Evolutionary conservation across 2,888 invertebrate species (phyloP).

Genomic region (Branchellion lobata): DNA sequence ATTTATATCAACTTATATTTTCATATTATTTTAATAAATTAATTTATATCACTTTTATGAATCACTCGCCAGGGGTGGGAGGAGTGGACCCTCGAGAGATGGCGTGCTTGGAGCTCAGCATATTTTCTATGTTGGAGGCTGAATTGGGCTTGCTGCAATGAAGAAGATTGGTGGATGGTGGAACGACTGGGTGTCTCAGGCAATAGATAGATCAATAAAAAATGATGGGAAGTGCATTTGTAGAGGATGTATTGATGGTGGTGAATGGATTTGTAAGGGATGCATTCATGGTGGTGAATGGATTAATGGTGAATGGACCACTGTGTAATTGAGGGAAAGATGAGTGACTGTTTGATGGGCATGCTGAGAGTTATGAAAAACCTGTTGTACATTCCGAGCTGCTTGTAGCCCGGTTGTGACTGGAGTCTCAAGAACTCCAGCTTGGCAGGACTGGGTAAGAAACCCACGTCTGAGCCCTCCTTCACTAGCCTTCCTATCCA

Average conservation of each 20-base stretch:
- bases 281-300: not conserved
- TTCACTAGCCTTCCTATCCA: slow-evolving; percentile 99
- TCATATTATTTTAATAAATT: too few relatives aligned
- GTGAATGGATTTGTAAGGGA: too few relatives aligned
- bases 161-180: slow-evolving; percentile 50
- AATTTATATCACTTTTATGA: too few relatives aligned
- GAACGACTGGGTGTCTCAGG: too few relatives aligned
- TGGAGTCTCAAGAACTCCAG: slow-evolving; percentile 74
- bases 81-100: slow-evolving; percentile 96
- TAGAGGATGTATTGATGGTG: too few relatives aligned
- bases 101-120: slow-evolving; percentile 66
- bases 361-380: too few relatives aligned
- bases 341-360: too few relatives aligned
- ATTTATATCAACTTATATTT: too few relatives aligned
- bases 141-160: slow-evolving; percentile 73
- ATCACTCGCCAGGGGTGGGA: slow-evolving; percentile 74
- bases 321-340: too few relatives aligned
- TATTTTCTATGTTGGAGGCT: slow-evolving; percentile 81
- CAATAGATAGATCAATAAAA: too few relatives aligned
- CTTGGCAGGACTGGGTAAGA: slow-evolving; percentile 99
- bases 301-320: not conserved
- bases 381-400: slow-evolving; percentile 27
- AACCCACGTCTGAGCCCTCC: slow-evolving; percentile 96
- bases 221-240: too few relatives aligned
- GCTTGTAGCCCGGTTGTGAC: slow-evolving; percentile 39